These are phyloP conservation scores for Drosophila anomelani DNA, from an alignment of 2,888 invertebrate species.

Conservation along the genomic window DNA sequence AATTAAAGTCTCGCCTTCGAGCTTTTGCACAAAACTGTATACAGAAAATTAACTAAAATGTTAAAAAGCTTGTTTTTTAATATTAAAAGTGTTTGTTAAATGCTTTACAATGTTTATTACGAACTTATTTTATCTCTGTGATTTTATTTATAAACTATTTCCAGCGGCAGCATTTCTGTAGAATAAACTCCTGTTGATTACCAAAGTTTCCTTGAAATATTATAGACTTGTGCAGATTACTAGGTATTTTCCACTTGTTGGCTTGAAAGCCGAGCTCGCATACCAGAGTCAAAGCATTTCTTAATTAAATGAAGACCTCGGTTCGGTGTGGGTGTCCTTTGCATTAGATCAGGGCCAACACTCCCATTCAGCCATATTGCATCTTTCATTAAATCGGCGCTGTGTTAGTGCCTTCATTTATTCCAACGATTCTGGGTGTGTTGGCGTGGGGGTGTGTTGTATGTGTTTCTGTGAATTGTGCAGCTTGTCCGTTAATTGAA, in stretches of 20 bases:
- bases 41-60: not conserved
- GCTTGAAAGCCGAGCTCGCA: not conserved
- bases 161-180: not conserved
- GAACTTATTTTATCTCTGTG: not conserved
- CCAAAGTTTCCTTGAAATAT: conserved; percentile 18
- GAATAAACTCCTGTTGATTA: not conserved
- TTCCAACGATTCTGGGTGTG: conserved; percentile 3
- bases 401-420: conserved; percentile 16
- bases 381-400: conserved; percentile 42
- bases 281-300: conserved; percentile 44
- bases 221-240: conserved; percentile 17
- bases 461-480: conserved; percentile 19
- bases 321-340: conserved; percentile 18
- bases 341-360: conserved; percentile 32
- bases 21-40: conserved; percentile 2
- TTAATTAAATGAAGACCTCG: conserved; percentile 60
- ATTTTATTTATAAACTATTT: not conserved
- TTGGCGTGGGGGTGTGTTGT: not conserved
- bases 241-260: conserved; percentile 32
- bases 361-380: conserved; percentile 41
- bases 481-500: conserved; percentile 66
- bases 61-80: not conserved
- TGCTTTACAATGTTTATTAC: not conserved
- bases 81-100: not conserved
- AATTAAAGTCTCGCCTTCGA: conserved; percentile 8